Base-by-base conservation (phyloP, 2,888 invertebrate species). In the Agrotis ipsilon region DNA sequence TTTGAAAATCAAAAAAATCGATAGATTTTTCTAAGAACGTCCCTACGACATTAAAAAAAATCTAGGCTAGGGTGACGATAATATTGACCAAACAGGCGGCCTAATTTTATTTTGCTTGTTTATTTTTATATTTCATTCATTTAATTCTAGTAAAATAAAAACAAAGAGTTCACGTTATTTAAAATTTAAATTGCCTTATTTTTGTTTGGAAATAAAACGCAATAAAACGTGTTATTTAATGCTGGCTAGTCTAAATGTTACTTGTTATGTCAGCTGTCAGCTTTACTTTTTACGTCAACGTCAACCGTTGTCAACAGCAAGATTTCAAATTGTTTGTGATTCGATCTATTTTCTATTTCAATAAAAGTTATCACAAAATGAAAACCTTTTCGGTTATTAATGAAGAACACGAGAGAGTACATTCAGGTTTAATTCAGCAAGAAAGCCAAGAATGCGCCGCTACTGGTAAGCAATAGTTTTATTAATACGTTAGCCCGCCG, bases 361-460 rank as follows among this genome's bases (percentile, higher is more conserved):
- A 46, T 67, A 13, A 64, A 61, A 43, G 58, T 45, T 19, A 49
- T 9, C 3, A 1, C 1, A 83, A 60, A 66, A 92, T 91, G 89
- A 87, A 87, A 65, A 69, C 83, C 21, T 51, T 81, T 51, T 54
- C 61, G 6, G 45, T 69, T 19, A 63, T 46, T 54, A 80, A 81
- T 27, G 82, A 87, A 71, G 82, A 86, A 48, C 64, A 84, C 48
- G 67, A 78, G 19, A 85, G 81, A 69, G 58, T 89, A 67, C 66
- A 85, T 72, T 72, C 74, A 21, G 72, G 83, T 74, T 68, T 92
- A 61, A 75, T 83, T 66, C 84, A 89, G 74, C 87, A 84, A 63
- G 87, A 92, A 72, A 88, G 84, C 67, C 89, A 92, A 70, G 93
- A 93, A 79, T 75, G 82, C 64, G 69, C 87, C 43, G 94, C 92